Evolutionary conservation across 2,888 invertebrate species (phyloP).

Genomic region (Cabera pusaria): DNA sequence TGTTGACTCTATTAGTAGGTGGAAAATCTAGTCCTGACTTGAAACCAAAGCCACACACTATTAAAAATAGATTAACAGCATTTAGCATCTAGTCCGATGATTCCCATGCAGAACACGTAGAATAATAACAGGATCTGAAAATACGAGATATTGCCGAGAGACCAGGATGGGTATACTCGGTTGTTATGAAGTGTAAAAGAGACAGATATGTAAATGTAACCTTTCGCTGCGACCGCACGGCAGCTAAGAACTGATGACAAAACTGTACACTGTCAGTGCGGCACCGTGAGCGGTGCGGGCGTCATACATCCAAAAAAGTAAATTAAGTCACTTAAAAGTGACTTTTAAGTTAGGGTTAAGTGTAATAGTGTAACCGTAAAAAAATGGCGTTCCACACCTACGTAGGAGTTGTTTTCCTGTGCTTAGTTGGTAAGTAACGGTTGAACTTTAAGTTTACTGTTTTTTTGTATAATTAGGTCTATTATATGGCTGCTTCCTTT

Average conservation of each 20-base stretch:
- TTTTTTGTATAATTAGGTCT: not conserved
- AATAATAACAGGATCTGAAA: conserved; percentile 72
- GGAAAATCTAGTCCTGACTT: too few relatives aligned
- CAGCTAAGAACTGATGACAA: conserved; percentile 72
- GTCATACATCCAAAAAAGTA: conserved; percentile 53
- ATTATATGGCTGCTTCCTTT: too few relatives aligned
- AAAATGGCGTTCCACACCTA: conserved; percentile 70
- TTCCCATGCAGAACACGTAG: conserved; percentile 72
- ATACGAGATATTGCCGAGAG: conserved; percentile 42
- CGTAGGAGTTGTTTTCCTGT: conserved; percentile 59
- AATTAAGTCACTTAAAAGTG: conserved; percentile 63
- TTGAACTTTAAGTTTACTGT: conserved; percentile 5
- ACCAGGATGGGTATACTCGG: conserved; percentile 46
- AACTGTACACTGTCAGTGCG: conserved; percentile 74
- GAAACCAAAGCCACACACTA: not conserved
- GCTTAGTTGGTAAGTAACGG: conserved; percentile 68
- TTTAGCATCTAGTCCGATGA: conserved; percentile 43
- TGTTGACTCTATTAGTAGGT: too few relatives aligned
- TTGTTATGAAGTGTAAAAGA: conserved; percentile 41
- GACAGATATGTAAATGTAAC: conserved; percentile 57
- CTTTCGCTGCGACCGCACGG: conserved; percentile 69
- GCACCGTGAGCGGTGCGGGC: conserved; percentile 67
- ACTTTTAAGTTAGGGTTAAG: conserved; percentile 57
- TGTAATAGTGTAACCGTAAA: conserved; percentile 49
- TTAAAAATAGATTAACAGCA: conserved; percentile 38